Base-by-base conservation (phyloP, 2,888 invertebrate genomes). In the Caenorhabditis afra region DNA sequence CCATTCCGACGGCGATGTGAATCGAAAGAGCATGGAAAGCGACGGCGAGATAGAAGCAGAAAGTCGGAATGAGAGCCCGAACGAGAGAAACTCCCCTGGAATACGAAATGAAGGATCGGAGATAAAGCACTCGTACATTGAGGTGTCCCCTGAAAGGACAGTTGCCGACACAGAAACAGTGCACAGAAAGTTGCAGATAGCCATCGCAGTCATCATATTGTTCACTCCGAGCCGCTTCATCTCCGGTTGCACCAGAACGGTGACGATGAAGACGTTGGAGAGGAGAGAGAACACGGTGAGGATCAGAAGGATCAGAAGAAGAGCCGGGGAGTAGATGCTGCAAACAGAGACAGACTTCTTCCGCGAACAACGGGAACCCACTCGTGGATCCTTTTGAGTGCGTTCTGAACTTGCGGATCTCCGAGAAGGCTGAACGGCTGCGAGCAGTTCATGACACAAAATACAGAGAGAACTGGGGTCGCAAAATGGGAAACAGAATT, bases 181-280 rank as follows among this genome's bases (percentile, higher is more conserved):
- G 55, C 55, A 55, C 18, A 55, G 20, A 16, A 35, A n/a, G 20
- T 55, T 18, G n/a, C 37, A 55, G 8, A 11, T 1, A 1, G 55
- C 16, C 55, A 55, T 55, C 14, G 37, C 39, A 3, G 37, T 18
- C 55, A 55, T 55, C 55, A 55, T 37, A 37, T 55, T 55, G 39
- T 55, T 55, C 2, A 37, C 14, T 55, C 55, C 55, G 18, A 18
- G 10, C 1, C 14, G 3, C 1, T 37, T n/a, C 55, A 55, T 55
- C 10, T 29, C 23, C 8, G 14, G 22, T 18, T 18, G 22, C 4
- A 14, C 3, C 14, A 55, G 55, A 3, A 55, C 23, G 18, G 29
- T 23, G 1, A 52, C n/a, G 1, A 52, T 20, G 14, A 52, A 14
- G 29, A 23, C 14, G 29, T 52, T 52, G 14, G 52, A 16, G n/a